Evolutionary conservation across 1,140 invertebrate species (phyloP).

Genomic region (Ridgeia piscesae): DNA sequence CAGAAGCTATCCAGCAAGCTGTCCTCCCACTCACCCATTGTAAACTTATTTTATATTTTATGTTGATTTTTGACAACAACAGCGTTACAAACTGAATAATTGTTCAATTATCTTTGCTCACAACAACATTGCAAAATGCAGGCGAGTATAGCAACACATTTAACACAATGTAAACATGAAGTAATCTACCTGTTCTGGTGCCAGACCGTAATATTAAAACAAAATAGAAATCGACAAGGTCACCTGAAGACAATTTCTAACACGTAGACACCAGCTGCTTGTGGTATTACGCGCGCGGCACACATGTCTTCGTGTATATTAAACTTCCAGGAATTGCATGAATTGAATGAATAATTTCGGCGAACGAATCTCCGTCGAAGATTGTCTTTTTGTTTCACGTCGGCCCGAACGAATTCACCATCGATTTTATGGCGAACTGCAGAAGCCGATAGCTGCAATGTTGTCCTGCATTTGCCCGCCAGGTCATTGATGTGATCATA

Average conservation of each 20-base stretch:
- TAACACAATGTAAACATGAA: too few species aligned
- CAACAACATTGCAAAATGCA: too few species aligned
- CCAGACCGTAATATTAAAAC: too few species aligned
- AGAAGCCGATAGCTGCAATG: not conserved
- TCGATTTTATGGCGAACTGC: not conserved
- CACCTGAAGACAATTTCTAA: not conserved
- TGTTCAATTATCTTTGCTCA: too few species aligned
- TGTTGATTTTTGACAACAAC: too few species aligned
- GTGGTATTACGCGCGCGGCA: not conserved
- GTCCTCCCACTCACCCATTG: too few species aligned
- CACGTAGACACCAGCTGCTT: not conserved
- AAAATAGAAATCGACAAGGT: too few species aligned
- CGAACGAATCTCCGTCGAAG: not conserved
- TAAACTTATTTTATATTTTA: too few species aligned
- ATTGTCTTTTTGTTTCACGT: not conserved
- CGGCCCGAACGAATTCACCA: not conserved
- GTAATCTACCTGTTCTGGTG: too few species aligned
- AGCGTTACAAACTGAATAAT: too few species aligned
- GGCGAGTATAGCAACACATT: too few species aligned
- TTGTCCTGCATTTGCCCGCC: not conserved
- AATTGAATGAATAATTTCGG: not conserved
- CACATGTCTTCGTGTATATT: not conserved
- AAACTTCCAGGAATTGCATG: not conserved
- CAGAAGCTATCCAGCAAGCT: too few species aligned
- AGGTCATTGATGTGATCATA: not conserved